Conservation (phyloP, 2,113 vertebrate species). For the Notiomystis cincta region DNA sequence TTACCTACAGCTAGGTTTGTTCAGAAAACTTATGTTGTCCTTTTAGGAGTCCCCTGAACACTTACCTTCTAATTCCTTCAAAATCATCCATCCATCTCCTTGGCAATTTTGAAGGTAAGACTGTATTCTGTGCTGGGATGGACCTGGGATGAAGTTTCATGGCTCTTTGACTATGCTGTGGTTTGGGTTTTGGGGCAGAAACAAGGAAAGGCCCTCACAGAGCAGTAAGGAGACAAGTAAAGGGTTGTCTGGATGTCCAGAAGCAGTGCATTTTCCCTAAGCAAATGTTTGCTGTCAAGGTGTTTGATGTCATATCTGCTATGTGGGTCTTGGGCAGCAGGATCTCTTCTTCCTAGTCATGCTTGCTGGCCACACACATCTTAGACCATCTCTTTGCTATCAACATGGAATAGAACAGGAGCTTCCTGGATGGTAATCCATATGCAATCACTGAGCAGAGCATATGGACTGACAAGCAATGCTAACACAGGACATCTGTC, state of each 20-base stretch:
- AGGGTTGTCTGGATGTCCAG: background rate
- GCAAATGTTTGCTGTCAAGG: background rate
- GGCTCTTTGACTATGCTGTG: background rate
- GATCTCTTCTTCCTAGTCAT: background rate
- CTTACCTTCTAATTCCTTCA: background rate
- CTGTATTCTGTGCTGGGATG: background rate
- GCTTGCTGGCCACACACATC: background rate
- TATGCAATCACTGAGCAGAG: background rate
- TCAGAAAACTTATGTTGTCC: background rate
- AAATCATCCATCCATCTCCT: background rate
- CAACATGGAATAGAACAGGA: background rate
- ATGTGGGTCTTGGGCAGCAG: background rate
- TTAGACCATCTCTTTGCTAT: background rate
- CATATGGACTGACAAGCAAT: background rate
- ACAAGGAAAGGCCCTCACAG: background rate
- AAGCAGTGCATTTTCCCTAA: background rate
- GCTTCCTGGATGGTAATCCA: background rate
- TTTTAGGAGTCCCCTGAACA: background rate
- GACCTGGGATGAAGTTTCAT: background rate
- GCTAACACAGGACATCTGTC: background rate
- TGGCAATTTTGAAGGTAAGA: background rate
- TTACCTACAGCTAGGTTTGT: background rate
- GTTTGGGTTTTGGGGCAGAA: background rate
- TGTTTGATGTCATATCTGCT: background rate
- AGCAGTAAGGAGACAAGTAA: background rate